phyloP scores from a whole-genome alignment of 2,797 vertebrate genomes.

The Sebastes iracundus region DNA sequence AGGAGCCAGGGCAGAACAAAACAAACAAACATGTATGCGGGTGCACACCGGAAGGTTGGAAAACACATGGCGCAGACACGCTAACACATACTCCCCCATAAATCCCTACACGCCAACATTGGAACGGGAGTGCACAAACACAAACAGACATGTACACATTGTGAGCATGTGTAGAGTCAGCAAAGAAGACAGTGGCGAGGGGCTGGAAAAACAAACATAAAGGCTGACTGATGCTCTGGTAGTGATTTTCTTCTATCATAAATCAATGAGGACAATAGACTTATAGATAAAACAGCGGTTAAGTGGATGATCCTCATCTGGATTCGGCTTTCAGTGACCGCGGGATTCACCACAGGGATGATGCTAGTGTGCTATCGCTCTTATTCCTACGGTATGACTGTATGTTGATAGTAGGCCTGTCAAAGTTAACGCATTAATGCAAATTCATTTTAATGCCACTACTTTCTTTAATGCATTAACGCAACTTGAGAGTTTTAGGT shows the following conservation, averaged over 20 bases:
- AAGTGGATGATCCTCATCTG: slow-evolving; percentile 34
- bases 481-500: too few species aligned
- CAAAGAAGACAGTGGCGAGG: slow-evolving; percentile 55
- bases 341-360: slow-evolving; percentile 1
- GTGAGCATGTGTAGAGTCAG: slow-evolving; percentile 59
- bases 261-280: slow-evolving; percentile 62
- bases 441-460: too few species aligned
- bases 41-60: slow-evolving; percentile 69
- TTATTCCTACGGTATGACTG: neutral
- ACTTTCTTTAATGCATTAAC: too few species aligned
- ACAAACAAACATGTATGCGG: slow-evolving; percentile 77
- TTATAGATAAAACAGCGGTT: slow-evolving; percentile 40
- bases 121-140: slow-evolving; percentile 67
- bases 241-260: slow-evolving; percentile 32
- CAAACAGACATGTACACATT: slow-evolving; percentile 57
- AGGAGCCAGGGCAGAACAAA: slow-evolving; percentile 67
- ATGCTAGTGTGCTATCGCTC: neutral
- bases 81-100: slow-evolving; percentile 71
- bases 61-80: slow-evolving; percentile 70
- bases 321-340: slow-evolving; percentile 19
- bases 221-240: slow-evolving; percentile 45
- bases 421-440: too few species aligned
- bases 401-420: neutral
- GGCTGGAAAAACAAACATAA: slow-evolving; percentile 55
- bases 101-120: slow-evolving; percentile 68